Base-by-base conservation (phyloP, 2,797 vertebrate species). In the Phoebastria nigripes region DNA sequence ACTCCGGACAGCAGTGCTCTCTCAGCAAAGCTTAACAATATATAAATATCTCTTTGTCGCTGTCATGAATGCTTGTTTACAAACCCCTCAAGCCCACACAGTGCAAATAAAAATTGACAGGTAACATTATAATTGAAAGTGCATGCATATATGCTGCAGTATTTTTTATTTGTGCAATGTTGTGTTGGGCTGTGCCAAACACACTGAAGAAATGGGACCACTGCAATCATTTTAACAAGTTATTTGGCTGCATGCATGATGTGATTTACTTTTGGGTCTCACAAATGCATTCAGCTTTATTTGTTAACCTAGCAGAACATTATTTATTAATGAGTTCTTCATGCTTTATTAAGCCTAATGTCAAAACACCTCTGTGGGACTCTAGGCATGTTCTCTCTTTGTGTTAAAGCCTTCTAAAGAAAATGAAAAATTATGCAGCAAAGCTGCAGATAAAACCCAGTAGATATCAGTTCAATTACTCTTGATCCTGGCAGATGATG, bases 281-380 rank as follows among this genome's bases (percentile, higher is more conserved):
- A 52, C 94, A 73, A 97, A 97, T 93, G 90, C 96, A 95, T 97
- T 97, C 92, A 59, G 92, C 94, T 97, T 98, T 98, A 98, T 98
- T 98, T 98, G 98, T 98, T 98, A 98, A 98, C 97, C 97, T 97
- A 97, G 97, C 70, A 97, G 94, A 98, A 98, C 97, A 98, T 98
- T 98, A 98, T 97, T 98, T 98, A 98, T 98, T 98, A 98, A 98
- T 98, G 97, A 98, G 90, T 97, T 98, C 94, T 98, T 98, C 97
- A 98, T 98, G 97, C 97, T 98, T 98, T 98, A 98, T 98, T 98
- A 98, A 98, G 96, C 93, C 95, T 97, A 97, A 98, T 98, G 98
- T 98, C 98, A 98, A 98, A 98, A 98, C 96, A 98, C 97, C 97
- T 98, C 98, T 95, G 87, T 96, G 86, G 97, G 97, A 96, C 78